A percentile compares a stretch with the other conserved stretches of the same genome.
These are phyloP conservation scores for Formica selysi DNA, from an alignment of 1,140 invertebrate genomes.

Conservation along the genomic window DNA sequence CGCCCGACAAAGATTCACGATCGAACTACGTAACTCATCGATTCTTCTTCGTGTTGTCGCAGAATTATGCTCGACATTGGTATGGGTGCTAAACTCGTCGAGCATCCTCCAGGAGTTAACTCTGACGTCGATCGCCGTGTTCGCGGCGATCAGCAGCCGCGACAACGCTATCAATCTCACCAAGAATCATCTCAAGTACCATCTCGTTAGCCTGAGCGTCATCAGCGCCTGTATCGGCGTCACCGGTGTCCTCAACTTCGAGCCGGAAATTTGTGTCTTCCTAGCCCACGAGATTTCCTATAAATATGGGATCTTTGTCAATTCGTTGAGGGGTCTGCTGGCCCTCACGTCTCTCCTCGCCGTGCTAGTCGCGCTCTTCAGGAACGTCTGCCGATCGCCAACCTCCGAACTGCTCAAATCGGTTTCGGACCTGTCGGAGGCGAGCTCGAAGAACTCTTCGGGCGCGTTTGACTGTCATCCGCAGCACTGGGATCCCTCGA, in stretches of 20 bases:
- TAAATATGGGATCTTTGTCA: constrained; percentile 86
- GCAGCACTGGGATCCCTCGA: constrained; percentile 83
- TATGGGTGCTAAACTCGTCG: constrained; percentile 86
- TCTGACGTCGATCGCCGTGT: constrained; percentile 86
- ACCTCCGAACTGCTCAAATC: constrained; percentile 82
- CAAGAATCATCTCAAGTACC: constrained; percentile 87
- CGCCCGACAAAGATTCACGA: neutral
- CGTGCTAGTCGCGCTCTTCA: constrained; percentile 76
- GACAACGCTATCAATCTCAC: constrained; percentile 82
- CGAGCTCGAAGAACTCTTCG: constrained; percentile 83
- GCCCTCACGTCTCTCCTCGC: constrained; percentile 77
- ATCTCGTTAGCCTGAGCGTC: constrained; percentile 86
- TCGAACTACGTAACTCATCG: neutral
- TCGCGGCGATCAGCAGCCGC: constrained; percentile 84
- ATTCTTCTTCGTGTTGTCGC: neutral
- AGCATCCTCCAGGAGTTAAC: constrained; percentile 87
- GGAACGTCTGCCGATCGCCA: constrained; percentile 78
- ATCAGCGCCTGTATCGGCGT: constrained; percentile 86
- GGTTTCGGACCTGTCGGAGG: constrained; percentile 82
- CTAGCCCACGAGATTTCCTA: constrained; percentile 85
- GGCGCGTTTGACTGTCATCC: constrained; percentile 82
- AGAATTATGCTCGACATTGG: constrained; percentile 86
- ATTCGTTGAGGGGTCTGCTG: constrained; percentile 84
- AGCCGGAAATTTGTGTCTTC: constrained; percentile 84
- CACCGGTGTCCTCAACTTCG: constrained; percentile 84